These are phyloP conservation scores for Sipunculus nudus DNA, from an alignment of 2,888 invertebrate genomes.

Conservation along the genomic window DNA sequence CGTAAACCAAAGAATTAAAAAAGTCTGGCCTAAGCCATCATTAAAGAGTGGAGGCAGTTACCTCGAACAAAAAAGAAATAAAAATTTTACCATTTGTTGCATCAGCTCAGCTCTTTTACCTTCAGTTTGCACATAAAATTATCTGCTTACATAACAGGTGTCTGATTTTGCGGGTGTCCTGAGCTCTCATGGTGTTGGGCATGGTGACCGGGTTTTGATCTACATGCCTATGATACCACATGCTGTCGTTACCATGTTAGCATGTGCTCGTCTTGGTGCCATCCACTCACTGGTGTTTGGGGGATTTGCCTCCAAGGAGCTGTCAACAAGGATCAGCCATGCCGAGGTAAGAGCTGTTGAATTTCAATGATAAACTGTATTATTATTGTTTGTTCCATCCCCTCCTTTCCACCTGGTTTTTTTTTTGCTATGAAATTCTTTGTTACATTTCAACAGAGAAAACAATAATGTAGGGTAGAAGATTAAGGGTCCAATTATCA, in stretches of 20 bases:
- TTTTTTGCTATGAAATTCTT: too few species aligned
- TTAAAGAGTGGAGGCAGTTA: too few species aligned
- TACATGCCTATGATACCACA: slow-evolving; percentile 96
- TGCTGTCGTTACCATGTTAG: slow-evolving; percentile 87
- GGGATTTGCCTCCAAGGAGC: slow-evolving; percentile 87
- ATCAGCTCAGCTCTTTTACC: neutral
- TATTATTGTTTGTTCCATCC: too few species aligned
- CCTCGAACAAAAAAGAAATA: too few species aligned
- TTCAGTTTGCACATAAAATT: neutral
- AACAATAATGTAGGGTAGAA: too few species aligned
- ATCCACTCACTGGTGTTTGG: slow-evolving; percentile 96
- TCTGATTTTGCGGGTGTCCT: slow-evolving; percentile 83
- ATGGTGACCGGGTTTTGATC: slow-evolving; percentile 87
- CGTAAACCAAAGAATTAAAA: too few species aligned
- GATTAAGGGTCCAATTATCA: too few species aligned
- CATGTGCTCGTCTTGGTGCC: slow-evolving; percentile 86
- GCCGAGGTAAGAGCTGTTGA: slow-evolving; percentile 64
- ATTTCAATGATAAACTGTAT: too few species aligned
- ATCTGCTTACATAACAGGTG: slow-evolving; percentile 71
- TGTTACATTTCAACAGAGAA: too few species aligned
- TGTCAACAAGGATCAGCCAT: slow-evolving; percentile 86
- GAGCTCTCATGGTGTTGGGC: slow-evolving; percentile 78
- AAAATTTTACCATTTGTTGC: neutral
- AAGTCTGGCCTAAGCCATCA: too few species aligned
- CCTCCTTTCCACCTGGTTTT: too few species aligned